Evolutionary conservation across 2,113 vertebrate genomes (phyloP).

Genomic region (Nematolebias whitei): DNA sequence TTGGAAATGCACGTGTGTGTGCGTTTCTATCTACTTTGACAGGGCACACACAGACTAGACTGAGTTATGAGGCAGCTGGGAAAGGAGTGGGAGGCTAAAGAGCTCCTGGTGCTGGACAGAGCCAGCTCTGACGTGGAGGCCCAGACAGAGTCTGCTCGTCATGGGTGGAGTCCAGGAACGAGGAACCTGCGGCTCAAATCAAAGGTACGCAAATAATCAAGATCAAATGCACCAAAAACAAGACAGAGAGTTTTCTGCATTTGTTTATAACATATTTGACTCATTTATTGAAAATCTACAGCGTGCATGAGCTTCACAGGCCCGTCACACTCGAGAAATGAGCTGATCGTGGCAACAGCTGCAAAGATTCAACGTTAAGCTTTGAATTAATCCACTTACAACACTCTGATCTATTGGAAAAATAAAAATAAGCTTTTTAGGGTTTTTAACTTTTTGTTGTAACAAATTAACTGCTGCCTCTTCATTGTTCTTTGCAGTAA

Average conservation of each 20-base stretch:
- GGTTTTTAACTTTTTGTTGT: too few species aligned
- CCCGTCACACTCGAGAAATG: too few species aligned
- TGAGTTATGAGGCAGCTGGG: constrained; percentile 51
- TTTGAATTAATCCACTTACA: too few species aligned
- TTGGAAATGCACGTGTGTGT: constrained; percentile 23
- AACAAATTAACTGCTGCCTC: too few species aligned
- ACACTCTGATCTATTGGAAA: too few species aligned
- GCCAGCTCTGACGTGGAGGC: constrained; percentile 33
- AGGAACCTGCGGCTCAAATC: constrained; percentile 12
- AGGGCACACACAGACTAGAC: constrained; percentile 49
- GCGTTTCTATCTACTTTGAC: constrained; percentile 41
- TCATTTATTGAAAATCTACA: too few species aligned
- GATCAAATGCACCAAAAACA: background rate
- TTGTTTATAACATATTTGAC: background rate
- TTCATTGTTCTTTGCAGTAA: too few species aligned
- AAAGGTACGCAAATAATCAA: background rate
- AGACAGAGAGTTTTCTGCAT: background rate
- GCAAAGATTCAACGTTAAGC: too few species aligned
- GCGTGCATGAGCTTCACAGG: too few species aligned
- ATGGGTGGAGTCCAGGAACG: constrained; percentile 46
- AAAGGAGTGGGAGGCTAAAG: constrained; percentile 55
- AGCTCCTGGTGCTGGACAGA: constrained; percentile 41
- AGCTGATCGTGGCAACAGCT: too few species aligned
- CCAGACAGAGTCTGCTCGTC: constrained; percentile 62
- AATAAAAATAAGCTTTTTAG: too few species aligned